Conservation (phyloP, 2,888 invertebrate species). For the Elysia crispata region DNA sequence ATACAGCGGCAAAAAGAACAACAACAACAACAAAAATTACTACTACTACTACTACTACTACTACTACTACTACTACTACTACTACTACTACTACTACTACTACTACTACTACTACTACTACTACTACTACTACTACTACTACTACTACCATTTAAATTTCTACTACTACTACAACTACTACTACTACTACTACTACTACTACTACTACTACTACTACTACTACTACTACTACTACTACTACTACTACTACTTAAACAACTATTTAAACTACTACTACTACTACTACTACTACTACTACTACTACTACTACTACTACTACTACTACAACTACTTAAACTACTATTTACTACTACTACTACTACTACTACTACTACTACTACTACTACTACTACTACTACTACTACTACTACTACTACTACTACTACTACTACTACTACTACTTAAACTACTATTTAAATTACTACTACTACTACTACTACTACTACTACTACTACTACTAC, state of each 20-base stretch:
- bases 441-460: too few relatives aligned
- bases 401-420: not conserved
- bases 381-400: slow-evolving; percentile 19
- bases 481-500: slow-evolving; percentile 1
- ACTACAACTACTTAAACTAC: slow-evolving; percentile 23
- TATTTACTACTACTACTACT: not conserved
- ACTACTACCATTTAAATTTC: slow-evolving; percentile 25
- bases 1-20: not conserved
- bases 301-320: not conserved
- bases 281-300: not conserved
- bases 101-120: not conserved
- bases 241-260: slow-evolving; percentile 1
- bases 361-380: slow-evolving; percentile 19
- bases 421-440: too few relatives aligned
- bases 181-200: slow-evolving; percentile 33
- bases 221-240: not conserved
- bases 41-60: slow-evolving; percentile 6
- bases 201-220: not conserved
- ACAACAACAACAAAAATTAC: not conserved
- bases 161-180: slow-evolving; percentile 28
- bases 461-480: slow-evolving; percentile 9
- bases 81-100: not conserved
- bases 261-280: slow-evolving; percentile 2
- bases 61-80: slow-evolving; percentile 10
- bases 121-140: slow-evolving; percentile 14